Conservation (phyloP, 2,113 vertebrate species). For the Muscicapa adusta region DNA sequence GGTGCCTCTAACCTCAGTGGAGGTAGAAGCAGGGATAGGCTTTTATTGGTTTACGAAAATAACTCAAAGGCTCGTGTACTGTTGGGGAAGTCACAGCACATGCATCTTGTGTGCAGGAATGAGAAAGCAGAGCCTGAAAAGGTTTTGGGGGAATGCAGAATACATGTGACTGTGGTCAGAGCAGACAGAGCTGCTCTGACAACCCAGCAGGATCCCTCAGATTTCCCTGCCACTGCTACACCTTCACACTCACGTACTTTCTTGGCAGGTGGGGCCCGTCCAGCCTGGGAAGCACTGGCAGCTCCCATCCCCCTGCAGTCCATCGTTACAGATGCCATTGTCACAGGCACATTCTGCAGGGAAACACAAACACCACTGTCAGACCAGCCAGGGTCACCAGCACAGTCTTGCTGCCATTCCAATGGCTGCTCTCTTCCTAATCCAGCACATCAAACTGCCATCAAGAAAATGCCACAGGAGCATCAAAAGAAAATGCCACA, state of each 20-base stretch:
- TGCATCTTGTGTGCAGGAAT: not conserved
- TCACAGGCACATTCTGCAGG: conserved; percentile 82
- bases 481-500: not conserved
- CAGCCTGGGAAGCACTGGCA: conserved; percentile 89
- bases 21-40: not conserved
- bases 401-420: not conserved
- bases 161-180: not conserved
- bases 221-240: not conserved
- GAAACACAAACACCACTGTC: not conserved
- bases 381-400: not conserved
- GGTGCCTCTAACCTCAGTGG: not conserved
- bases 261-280: conserved; percentile 82
- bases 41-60: not conserved
- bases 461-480: not conserved
- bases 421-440: not conserved
- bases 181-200: not conserved
- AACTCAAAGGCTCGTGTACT: not conserved
- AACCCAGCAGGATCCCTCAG: not conserved
- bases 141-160: not conserved
- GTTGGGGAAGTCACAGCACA: not conserved
- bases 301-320: conserved; percentile 81
- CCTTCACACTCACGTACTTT: conserved; percentile 69
- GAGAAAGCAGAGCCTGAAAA: not conserved
- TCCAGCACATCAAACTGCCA: not conserved
- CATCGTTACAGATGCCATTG: conserved; percentile 87